These are phyloP conservation scores for Metellina segmentata DNA, from an alignment of 2,888 invertebrate species.

Conservation along the genomic window DNA sequence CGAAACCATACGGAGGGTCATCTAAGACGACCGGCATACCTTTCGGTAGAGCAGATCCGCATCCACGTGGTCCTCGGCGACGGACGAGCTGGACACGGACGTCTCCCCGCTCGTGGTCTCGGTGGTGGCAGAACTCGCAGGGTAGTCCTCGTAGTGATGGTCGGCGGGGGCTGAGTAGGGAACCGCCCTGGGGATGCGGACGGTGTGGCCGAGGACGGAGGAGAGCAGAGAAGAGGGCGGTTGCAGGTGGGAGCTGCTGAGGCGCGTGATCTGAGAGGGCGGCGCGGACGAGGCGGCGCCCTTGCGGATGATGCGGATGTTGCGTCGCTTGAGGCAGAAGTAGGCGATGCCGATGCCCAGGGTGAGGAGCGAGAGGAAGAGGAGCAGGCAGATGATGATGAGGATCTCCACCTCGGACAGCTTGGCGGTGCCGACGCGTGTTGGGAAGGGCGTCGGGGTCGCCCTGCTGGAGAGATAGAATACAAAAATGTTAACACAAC, in stretches of 20 bases:
- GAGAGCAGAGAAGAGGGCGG: constrained; percentile 35
- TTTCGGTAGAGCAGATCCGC: constrained; percentile 35
- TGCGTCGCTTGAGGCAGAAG: constrained; percentile 90
- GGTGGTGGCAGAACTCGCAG: constrained; percentile 26
- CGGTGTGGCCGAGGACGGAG: constrained; percentile 85
- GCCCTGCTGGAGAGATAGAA: constrained; percentile 26
- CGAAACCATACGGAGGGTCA: not conserved
- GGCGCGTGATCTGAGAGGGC: constrained; percentile 89
- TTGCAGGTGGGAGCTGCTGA: constrained; percentile 88
- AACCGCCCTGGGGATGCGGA: constrained; percentile 94
- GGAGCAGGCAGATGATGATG: constrained; percentile 93
- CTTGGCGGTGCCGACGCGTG: constrained; percentile 84
- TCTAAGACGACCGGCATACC: not conserved
- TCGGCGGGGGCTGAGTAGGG: constrained; percentile 84
- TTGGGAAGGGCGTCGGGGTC: constrained; percentile 77
- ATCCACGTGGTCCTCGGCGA: constrained; percentile 46
- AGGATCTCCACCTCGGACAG: constrained; percentile 87
- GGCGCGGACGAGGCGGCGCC: constrained; percentile 84
- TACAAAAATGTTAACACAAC: not conserved
- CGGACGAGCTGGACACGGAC: constrained; percentile 40
- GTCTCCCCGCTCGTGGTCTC: constrained; percentile 36
- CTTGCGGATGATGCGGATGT: constrained; percentile 89
- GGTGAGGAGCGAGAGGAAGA: constrained; percentile 92
- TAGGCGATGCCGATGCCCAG: constrained; percentile 94
- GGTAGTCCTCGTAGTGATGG: constrained; percentile 44